Base-by-base conservation (phyloP, 2,797 vertebrate genomes). In the Malurus splendens region DNA sequence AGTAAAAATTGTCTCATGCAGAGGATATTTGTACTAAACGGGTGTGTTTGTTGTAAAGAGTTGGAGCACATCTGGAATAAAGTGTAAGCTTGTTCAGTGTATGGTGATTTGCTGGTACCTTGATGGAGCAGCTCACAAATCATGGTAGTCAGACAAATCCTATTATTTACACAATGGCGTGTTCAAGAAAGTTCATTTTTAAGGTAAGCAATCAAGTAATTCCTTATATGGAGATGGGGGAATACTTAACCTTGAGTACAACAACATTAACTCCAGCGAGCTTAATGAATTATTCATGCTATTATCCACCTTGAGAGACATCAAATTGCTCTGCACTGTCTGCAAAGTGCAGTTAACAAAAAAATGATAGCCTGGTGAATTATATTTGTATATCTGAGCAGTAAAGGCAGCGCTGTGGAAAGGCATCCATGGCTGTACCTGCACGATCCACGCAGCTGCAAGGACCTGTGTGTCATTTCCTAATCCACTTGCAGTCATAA, bases 251-350 rank as follows among this genome's bases (percentile, higher is more conserved):
- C 92, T 95, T 96, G 90, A 96, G 81, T 90, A 90, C 89, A 78
- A 93, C 67, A 80, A 59, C 84, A 90, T 94, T 92, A 92, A 86
- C 84, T 74, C 77, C 59, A 30, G 85, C 39, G 64, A 94, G 73
- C 73, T 87, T 92, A 80, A 96, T 95, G 94, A 95, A 96, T 96
- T 96, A 96, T 96, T 96, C 92, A 96, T 94, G 82, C 48, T 90
- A 73, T 93, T 96, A 95, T 75, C 82, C 87, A 94, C 71, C 89
- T 90, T 91, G 76, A 95, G 92, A 95, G 68, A 70, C 71, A 95
- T 90, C 76, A 91, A 84, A 95, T 93, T 48, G 18, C 89, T 82
- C 85, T 81, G 62, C 85, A 57, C 67, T 96, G 62, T 90, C 73
- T 93, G 68, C 72, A 90, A 92, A 91, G 89, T 44, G 62, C 77